Evolutionary conservation across 2,113 vertebrate genomes (phyloP), one percentile per base, ranked within the genome.

Genomic region (Deroptyus accipitrinus): DNA sequence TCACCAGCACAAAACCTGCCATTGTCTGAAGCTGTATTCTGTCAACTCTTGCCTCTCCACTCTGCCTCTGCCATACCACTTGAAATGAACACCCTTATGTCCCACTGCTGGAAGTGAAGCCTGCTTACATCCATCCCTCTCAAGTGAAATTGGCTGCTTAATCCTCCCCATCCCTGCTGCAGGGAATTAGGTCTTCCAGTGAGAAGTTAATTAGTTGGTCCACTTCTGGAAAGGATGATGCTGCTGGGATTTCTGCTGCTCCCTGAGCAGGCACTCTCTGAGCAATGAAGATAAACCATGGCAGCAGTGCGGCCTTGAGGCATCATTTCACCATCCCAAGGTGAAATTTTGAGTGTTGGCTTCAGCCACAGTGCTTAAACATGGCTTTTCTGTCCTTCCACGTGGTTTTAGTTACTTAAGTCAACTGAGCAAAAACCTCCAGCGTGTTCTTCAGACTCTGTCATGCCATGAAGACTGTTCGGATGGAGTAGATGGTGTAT

Each of bases 11-110:
- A 66, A 88, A 88, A 18, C n/a, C 19, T 61, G 0, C 2, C 7
- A 1, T 11, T 0, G 0, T 33, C 28, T 63, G 16, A 33, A 83
- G 55, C 20, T 0, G 0, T 2, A 2, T 22, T 76, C 55, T 35
- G 13, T 35, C 3, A 14, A 33, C 22, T 59, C 57, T 35, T 59
- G 57, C 57, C 35, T 37, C 54, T 69, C 17, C 31, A 18, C 25
- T 39, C 72, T 11, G 4, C 33, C 25, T 51, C 30, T 35, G 11
- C 18, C 24, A 1, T 17, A 5, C 52, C 2, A 5, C 89, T 61
- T 73, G 66, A 52, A 69, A 48, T 28, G 37, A 94, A 5, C 67
- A 66, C 39, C 7, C 1, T 37, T 8, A 1, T 0, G 6, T 49
- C 59, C 66, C 0, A 0, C 63, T 74, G 49, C 16, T 66, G 5